phyloP scores from a whole-genome alignment of 1,140 invertebrate genomes.

The Brachionus sp. region DNA sequence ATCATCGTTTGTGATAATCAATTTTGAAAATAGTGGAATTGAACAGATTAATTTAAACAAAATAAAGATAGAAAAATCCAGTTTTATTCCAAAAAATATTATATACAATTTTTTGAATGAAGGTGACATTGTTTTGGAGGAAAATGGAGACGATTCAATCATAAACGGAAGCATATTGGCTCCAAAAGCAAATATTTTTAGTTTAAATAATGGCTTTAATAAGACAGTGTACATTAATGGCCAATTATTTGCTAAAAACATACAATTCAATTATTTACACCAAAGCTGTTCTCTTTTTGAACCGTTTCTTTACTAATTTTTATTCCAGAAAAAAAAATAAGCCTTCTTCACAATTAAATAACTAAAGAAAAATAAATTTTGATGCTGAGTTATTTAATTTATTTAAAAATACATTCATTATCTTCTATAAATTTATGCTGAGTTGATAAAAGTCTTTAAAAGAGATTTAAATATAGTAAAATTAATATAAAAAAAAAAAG shows the following conservation, averaged over 20 bases:
- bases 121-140: not conserved
- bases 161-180: not conserved
- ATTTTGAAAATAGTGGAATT: not conserved
- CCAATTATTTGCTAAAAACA: not conserved
- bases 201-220: not conserved
- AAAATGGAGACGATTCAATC: not conserved
- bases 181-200: not conserved
- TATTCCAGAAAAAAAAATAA: too few species aligned
- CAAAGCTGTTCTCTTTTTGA: constrained; percentile 24
- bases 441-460: too few species aligned
- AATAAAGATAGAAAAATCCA: not conserved
- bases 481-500: too few species aligned
- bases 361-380: too few species aligned
- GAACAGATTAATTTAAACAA: not conserved
- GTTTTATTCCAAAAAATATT: not conserved
- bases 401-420: too few species aligned
- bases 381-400: too few species aligned
- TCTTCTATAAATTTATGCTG: too few species aligned
- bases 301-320: too few species aligned
- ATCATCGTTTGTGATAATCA: not conserved
- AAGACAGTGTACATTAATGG: not conserved
- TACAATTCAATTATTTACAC: not conserved
- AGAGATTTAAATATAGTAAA: too few species aligned
- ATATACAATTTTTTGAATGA: not conserved
- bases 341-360: too few species aligned